Evolutionary conservation across 2,888 invertebrate genomes (phyloP).

Genomic region (Zonitis immaculata): DNA sequence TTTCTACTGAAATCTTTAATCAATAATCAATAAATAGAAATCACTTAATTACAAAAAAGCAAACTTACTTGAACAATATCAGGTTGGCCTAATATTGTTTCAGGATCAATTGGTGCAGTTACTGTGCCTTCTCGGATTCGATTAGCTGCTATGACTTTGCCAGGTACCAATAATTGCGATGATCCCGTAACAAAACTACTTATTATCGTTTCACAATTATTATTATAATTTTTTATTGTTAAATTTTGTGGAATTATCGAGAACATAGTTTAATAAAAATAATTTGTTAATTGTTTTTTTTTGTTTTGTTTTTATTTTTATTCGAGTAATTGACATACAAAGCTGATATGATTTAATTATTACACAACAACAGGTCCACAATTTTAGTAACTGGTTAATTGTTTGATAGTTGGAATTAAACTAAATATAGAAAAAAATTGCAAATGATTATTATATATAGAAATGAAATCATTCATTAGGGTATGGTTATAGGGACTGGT

Average conservation of each 20-base stretch:
- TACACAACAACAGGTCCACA: constrained; percentile 8
- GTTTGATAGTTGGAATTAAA: constrained; percentile 34
- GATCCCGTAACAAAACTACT: constrained; percentile 37
- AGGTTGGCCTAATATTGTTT: constrained; percentile 37
- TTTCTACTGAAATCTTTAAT: constrained; percentile 40
- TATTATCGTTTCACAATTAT: constrained; percentile 24
- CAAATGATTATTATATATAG: background rate
- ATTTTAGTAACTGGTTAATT: constrained; percentile 17
- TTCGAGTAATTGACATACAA: constrained; percentile 25
- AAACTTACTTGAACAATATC: constrained; percentile 43
- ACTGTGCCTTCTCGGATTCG: constrained; percentile 42
- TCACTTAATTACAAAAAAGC: background rate
- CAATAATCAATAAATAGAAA: constrained; percentile 11
- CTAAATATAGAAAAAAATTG: constrained; percentile 28
- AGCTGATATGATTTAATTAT: constrained; percentile 22
- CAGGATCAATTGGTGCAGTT: constrained; percentile 37
- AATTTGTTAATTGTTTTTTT: constrained; percentile 10
- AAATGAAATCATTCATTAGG: constrained; percentile 18
- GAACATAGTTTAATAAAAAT: constrained; percentile 30
- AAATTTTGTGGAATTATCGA: constrained; percentile 30
- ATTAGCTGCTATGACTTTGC: constrained; percentile 40
- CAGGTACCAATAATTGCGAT: constrained; percentile 41
- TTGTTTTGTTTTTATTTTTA: constrained; percentile 9
- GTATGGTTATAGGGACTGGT: constrained; percentile 39
- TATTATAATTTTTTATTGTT: constrained; percentile 18